Evolutionary conservation across 1,140 invertebrate genomes (phyloP).

Genomic region (Sipha flava): DNA sequence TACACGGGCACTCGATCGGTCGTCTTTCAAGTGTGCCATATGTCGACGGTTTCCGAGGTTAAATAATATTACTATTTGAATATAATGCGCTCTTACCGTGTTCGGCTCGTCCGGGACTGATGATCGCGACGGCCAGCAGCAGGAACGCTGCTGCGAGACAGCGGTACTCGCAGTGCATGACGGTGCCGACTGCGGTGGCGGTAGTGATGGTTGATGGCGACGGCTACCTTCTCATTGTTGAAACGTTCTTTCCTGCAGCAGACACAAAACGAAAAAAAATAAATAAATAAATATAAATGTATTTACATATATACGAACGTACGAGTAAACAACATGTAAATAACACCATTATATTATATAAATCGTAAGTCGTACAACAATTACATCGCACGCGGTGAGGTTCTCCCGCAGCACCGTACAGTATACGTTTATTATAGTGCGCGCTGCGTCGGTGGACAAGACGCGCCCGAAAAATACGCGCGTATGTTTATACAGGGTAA

Average conservation of each 20-base stretch:
- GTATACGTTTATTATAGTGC: too few relatives aligned
- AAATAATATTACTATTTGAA: background rate
- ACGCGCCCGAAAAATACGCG: too few relatives aligned
- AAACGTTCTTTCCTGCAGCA: background rate
- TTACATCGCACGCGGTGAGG: too few relatives aligned
- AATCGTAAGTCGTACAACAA: too few relatives aligned
- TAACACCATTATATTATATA: too few relatives aligned
- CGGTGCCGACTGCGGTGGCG: background rate
- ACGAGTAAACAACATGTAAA: too few relatives aligned
- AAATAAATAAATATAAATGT: background rate
- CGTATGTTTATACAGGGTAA: too few relatives aligned
- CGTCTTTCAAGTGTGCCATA: background rate
- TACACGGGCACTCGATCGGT: background rate
- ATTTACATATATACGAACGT: background rate
- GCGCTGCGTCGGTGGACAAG: too few relatives aligned
- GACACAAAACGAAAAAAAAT: background rate
- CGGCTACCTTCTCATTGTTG: slow-evolving; percentile 12
- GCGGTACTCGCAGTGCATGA: slow-evolving; percentile 1
- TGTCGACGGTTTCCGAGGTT: background rate
- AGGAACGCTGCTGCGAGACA: background rate
- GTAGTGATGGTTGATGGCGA: background rate
- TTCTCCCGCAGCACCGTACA: too few relatives aligned
- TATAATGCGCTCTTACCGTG: background rate
- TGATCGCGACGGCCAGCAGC: background rate
- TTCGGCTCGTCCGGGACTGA: slow-evolving; percentile 24